Conservation (phyloP, 2,888 invertebrate species). For the Melitaea athalia region DNA sequence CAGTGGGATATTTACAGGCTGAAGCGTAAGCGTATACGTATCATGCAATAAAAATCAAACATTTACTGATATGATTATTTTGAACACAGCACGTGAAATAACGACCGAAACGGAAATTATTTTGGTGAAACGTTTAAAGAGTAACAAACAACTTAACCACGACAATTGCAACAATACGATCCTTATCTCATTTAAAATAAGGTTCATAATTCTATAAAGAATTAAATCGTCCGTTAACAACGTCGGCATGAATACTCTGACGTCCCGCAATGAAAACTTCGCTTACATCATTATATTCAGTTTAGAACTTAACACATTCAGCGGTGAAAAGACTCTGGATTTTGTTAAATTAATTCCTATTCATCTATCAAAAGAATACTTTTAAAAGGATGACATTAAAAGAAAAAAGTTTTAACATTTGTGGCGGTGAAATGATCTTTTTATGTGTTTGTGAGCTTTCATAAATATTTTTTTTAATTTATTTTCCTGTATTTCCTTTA, state of each 20-base stretch:
- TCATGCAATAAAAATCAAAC: not conserved
- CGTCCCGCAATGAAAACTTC: constrained; percentile 24
- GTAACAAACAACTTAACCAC: not conserved
- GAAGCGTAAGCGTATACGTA: no score
- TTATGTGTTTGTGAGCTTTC: not conserved
- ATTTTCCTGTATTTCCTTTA: no score
- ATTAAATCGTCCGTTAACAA: not conserved
- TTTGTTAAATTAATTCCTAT: constrained; percentile 14
- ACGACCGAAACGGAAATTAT: not conserved
- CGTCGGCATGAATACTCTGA: constrained; percentile 20
- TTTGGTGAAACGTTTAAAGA: not conserved
- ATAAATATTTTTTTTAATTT: not conserved
- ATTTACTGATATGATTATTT: not conserved
- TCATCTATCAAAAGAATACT: constrained; percentile 18
- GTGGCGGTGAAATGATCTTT: constrained; percentile 8
- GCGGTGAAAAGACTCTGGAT: constrained; percentile 16
- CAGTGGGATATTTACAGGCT: no score
- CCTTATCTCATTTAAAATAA: not conserved
- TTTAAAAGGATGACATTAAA: constrained; percentile 16
- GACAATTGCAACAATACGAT: not conserved
- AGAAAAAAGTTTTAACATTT: constrained; percentile 3
- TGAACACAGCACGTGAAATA: not conserved
- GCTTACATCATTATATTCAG: constrained; percentile 30
- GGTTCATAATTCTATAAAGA: not conserved
- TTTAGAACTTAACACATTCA: constrained; percentile 27